phyloP scores from a whole-genome alignment of 2,888 invertebrate genomes.

The Pelosia muscerda region DNA sequence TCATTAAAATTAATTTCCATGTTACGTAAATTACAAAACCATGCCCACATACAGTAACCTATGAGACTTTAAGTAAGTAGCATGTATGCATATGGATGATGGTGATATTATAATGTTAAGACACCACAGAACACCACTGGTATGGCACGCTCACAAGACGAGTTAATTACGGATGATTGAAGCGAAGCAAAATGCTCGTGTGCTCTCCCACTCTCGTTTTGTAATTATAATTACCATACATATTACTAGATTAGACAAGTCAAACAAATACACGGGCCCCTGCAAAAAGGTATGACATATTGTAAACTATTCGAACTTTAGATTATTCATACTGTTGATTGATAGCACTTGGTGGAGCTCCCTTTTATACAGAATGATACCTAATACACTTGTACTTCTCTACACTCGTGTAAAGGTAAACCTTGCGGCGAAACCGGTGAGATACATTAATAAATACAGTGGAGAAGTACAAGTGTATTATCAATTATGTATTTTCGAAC shows the following conservation, averaged over 20 bases:
- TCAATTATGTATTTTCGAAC: too few relatives aligned
- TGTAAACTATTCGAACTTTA: too few relatives aligned
- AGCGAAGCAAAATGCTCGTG: conserved; percentile 68
- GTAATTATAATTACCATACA: conserved; percentile 20
- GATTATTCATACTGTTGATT: too few relatives aligned
- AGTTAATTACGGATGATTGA: conserved; percentile 70
- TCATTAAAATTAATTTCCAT: background rate
- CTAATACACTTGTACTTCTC: too few relatives aligned
- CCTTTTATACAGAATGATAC: too few relatives aligned
- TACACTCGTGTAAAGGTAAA: too few relatives aligned
- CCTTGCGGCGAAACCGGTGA: too few relatives aligned
- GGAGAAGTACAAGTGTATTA: too few relatives aligned
- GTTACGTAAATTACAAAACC: conserved; percentile 25
- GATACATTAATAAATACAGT: too few relatives aligned
- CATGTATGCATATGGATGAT: conserved; percentile 50
- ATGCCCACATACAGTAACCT: conserved; percentile 32
- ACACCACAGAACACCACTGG: conserved; percentile 58
- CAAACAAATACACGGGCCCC: background rate
- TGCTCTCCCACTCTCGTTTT: conserved; percentile 59
- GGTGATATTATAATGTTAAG: conserved; percentile 38
- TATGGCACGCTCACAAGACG: conserved; percentile 79
- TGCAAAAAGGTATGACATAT: too few relatives aligned
- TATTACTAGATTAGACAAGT: background rate
- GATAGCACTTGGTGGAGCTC: too few relatives aligned
- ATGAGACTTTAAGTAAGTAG: conserved; percentile 29